Evolutionary conservation across 2,888 invertebrate genomes (phyloP), one percentile per base, ranked within the genome.

Genomic region (Zygaena filipendulae): DNA sequence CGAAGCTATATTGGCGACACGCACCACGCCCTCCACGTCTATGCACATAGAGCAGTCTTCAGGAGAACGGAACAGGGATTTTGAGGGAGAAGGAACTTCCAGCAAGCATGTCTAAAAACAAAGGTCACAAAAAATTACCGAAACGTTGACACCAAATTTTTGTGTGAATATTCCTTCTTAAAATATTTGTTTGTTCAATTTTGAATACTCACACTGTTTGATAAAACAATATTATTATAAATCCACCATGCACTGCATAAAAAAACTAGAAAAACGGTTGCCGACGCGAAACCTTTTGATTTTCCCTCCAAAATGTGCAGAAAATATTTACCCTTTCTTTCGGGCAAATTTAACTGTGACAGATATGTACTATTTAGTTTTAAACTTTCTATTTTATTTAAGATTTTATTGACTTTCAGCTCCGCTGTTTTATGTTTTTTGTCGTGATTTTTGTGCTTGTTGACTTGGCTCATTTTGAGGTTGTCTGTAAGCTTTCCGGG

Each of bases 1-100:
- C 0, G 87, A 82, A 0, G 87, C 82, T 10, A 92, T 82, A 45
- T 87, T 85, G 4, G 81, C 57, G 0, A 94, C 72, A 33, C 87
- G 85, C 20, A 84, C 83, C 13, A 92, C 84, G 38, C 80, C 59
- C 3, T 69, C 62, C 7, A 95, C 72, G 29, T 82, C 83, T 3
- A 57, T 52, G 56, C 96, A 96, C 66, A 94, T 87, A 11, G 84
- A 81, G 57, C 96, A 96, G 48, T 86, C 84, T 52, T 90, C 90
- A 0, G 92, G 90, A 1, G 92, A 88, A 2, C 95, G 87, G 55
- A 94, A 88, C 4, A 82, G 55, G 0, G 70, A 40, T 35, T 64
- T 61, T 1, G 61, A 46, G 2, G 54, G 41, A 2, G 66, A 55
- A 0, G 77, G 75, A 3, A 71, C 35, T 19, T 58, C 52, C 5